Evolutionary conservation across 2,888 invertebrate species (phyloP).

Genomic region (Drosophila glabriapex): DNA sequence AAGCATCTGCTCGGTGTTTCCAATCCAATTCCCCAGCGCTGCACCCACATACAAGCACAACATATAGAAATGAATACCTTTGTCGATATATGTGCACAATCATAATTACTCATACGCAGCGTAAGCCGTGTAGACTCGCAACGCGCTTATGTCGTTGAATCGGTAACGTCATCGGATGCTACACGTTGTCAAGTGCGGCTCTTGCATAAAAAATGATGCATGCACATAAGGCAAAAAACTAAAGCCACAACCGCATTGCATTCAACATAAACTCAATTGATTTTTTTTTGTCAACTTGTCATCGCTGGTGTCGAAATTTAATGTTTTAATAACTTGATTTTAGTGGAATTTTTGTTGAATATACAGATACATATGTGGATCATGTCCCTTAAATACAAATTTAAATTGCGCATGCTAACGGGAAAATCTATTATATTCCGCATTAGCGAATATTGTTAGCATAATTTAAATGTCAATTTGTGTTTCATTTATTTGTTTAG

Average conservation of each 20-base stretch:
- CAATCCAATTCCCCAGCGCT: slow-evolving; percentile 44
- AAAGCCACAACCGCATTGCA: neutral
- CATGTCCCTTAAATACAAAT: neutral
- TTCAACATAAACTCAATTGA: neutral
- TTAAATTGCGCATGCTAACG: neutral
- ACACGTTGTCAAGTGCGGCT: slow-evolving; percentile 40
- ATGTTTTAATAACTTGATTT: slow-evolving; percentile 10
- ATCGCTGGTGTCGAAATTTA: slow-evolving; percentile 9
- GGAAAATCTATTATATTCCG: neutral
- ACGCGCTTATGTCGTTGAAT: neutral
- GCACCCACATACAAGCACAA: slow-evolving; percentile 15
- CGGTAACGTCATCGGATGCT: slow-evolving; percentile 47
- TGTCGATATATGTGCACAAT: slow-evolving; percentile 39
- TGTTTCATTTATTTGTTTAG: neutral
- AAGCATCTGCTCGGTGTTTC: slow-evolving; percentile 37
- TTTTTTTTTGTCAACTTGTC: slow-evolving; percentile 3
- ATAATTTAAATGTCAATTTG: neutral
- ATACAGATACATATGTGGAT: neutral
- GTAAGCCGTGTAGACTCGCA: slow-evolving; percentile 22
- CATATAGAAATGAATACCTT: neutral
- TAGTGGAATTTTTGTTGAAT: neutral
- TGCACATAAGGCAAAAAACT: slow-evolving; percentile 13
- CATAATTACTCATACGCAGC: slow-evolving; percentile 74
- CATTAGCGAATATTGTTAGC: neutral
- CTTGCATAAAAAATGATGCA: slow-evolving; percentile 52